Conservation (phyloP, 92 coral and sea anemone genomes). For the Blastomussa wellsi region DNA sequence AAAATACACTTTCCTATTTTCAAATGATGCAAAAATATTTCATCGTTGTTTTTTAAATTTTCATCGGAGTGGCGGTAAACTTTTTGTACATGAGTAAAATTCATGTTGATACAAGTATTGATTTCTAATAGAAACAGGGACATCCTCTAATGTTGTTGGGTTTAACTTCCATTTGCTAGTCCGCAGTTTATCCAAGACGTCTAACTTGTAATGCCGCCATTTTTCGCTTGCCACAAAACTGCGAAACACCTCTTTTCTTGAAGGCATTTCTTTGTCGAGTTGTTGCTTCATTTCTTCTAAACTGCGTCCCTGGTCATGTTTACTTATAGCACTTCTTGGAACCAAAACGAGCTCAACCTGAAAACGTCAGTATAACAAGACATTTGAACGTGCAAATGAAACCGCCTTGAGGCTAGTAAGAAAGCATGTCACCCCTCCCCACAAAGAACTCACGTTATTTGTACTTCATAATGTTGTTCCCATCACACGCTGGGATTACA, state of each 20-base stretch:
- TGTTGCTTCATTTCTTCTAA: conserved; percentile 40
- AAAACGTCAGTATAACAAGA: background rate
- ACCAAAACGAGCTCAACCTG: conserved; percentile 59
- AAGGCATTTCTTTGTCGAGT: conserved; percentile 32
- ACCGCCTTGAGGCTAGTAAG: background rate
- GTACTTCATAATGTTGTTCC: background rate
- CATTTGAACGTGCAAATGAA: background rate
- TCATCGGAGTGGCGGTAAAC: conserved; percentile 16
- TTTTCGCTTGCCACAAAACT: conserved; percentile 41
- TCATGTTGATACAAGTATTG: conserved; percentile 24
- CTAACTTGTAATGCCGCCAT: conserved; percentile 57
- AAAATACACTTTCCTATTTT: background rate
- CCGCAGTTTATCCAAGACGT: conserved; percentile 27
- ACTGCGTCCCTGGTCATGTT: conserved; percentile 36
- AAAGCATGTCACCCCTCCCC: background rate
- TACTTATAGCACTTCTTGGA: conserved; percentile 23
- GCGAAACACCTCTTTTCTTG: conserved; percentile 42
- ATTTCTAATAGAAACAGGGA: conserved; percentile 42
- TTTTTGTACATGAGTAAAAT: background rate
- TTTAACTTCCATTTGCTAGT: conserved; percentile 12
- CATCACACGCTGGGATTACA: background rate
- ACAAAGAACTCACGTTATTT: background rate
- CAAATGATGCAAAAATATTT: background rate
- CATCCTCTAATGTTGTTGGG: conserved; percentile 52
- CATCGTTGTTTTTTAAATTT: background rate